Conservation (phyloP, 2,797 vertebrate species). For the Arrhamphus sclerolepis region DNA sequence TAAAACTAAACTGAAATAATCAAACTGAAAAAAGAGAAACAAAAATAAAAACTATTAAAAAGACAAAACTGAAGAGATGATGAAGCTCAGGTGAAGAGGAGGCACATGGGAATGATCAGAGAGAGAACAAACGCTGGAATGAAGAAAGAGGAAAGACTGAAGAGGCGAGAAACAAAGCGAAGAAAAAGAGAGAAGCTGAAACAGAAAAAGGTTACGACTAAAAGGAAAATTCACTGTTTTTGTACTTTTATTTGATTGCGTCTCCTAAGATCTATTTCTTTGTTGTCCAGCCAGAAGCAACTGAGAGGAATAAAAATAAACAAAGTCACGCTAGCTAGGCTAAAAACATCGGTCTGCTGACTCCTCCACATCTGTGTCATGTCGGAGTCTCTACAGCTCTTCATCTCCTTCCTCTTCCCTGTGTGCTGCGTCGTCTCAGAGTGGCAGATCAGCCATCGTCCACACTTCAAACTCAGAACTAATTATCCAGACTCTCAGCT, state of each 20-base stretch:
- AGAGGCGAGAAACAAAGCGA: no score
- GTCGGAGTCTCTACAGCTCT: no score
- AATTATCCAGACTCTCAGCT: constrained; percentile 46
- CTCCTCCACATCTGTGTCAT: constrained; percentile 30
- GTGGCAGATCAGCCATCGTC: constrained; percentile 56
- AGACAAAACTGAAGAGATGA: no score
- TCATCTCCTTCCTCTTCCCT: not conserved
- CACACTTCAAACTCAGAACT: constrained; percentile 52
- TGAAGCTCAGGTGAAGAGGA: no score
- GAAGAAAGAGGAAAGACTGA: no score
- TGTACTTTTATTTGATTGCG: constrained; percentile 42
- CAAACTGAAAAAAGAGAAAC: no score
- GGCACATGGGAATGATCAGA: no score
- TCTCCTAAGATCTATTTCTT: constrained; percentile 38
- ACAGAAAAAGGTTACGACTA: no score
- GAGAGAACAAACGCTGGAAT: no score
- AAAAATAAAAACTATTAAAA: no score
- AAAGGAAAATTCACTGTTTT: constrained; percentile 1
- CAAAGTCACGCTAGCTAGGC: constrained; percentile 39
- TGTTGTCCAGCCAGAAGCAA: constrained; percentile 18
- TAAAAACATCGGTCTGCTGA: constrained; percentile 37
- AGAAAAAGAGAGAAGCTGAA: no score
- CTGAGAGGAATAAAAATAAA: constrained; percentile 5
- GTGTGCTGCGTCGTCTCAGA: constrained; percentile 36
- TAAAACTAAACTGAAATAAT: no score